phyloP scores from a whole-genome alignment of 2,888 invertebrate species.

The Augochlorella aurata region DNA sequence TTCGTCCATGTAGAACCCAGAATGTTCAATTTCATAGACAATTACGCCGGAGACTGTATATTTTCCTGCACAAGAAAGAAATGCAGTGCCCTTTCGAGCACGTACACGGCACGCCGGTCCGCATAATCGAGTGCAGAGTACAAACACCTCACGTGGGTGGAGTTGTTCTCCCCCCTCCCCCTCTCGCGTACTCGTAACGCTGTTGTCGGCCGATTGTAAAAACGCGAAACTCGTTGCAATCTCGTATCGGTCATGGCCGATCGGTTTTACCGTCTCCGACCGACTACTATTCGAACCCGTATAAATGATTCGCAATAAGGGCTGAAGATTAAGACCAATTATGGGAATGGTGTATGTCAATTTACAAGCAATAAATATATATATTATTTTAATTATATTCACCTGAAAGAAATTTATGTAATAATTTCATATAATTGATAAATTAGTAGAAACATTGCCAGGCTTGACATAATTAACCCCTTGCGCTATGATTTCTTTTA shows the following conservation, averaged over 20 bases:
- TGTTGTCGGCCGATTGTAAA: conserved; percentile 49
- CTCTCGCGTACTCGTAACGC: conserved; percentile 39
- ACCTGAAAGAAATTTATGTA: no score
- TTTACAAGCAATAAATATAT: no score
- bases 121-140: conserved; percentile 44
- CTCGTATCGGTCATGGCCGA: conserved; percentile 72
- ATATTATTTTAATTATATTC: no score
- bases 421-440: no score
- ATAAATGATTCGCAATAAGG: neutral
- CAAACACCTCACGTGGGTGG: conserved; percentile 51
- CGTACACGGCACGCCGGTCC: conserved; percentile 1
- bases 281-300: conserved; percentile 27
- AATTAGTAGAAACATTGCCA: no score
- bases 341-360: no score
- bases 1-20: neutral
- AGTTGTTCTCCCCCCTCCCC: conserved; percentile 48
- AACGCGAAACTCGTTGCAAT: conserved; percentile 65
- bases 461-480: no score
- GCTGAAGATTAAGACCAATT: no score
- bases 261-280: conserved; percentile 61
- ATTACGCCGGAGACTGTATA: conserved; percentile 7
- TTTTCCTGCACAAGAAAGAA: conserved; percentile 28
- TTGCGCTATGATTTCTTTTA: no score
- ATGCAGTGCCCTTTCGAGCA: conserved; percentile 41
- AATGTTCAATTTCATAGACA: neutral